Evolutionary conservation across 2,797 vertebrate genomes (phyloP).

Genomic region (Mus minutoides): DNA sequence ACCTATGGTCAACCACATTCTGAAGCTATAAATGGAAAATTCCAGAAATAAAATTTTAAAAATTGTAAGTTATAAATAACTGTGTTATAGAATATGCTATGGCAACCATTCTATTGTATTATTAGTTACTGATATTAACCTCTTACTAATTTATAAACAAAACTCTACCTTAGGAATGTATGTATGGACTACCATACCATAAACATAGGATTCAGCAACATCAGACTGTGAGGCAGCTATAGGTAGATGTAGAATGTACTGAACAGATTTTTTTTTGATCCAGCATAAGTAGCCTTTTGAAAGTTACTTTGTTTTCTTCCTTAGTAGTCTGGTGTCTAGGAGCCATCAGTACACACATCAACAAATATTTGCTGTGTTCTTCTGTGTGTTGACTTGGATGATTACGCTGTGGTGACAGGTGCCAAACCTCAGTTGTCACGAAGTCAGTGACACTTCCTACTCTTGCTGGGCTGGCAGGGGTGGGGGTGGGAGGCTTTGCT

Average conservation of each 20-base stretch:
- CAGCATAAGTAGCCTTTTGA: neutral
- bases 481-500: neutral
- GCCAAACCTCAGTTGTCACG: constrained; percentile 19
- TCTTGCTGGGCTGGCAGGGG: neutral
- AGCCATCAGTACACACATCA: neutral
- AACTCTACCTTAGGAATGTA: neutral
- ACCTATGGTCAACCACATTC: neutral
- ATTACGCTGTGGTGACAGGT: neutral
- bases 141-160: neutral
- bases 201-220: neutral
- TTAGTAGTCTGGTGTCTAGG: neutral
- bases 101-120: neutral
- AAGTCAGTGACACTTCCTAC: neutral
- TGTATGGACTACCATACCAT: neutral
- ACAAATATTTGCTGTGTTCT: neutral
- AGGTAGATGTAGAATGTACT: neutral
- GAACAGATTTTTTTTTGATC: neutral
- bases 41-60: neutral
- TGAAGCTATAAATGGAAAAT: constrained; percentile 10
- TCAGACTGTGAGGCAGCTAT: too few relatives aligned
- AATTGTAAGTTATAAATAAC: neutral
- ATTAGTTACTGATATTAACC: neutral
- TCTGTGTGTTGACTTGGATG: neutral
- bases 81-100: neutral
- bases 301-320: neutral